phyloP scores from a whole-genome alignment of 2,797 vertebrate genomes.

The Micropoecilia bifurca region DNA sequence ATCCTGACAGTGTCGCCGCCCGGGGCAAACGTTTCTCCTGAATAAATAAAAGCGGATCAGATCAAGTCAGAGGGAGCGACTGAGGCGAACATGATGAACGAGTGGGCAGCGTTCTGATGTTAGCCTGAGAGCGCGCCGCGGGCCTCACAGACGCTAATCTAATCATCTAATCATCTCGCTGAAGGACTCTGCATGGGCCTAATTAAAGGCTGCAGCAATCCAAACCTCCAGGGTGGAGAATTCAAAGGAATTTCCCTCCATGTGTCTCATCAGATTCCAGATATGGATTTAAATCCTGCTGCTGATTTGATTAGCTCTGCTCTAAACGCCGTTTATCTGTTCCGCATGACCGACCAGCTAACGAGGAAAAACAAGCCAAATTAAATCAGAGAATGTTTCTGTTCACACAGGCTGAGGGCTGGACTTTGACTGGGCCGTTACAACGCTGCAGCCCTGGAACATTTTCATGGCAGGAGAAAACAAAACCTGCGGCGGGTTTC shows the following conservation, averaged over 20 bases:
- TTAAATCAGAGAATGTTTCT: not conserved
- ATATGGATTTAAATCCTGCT: constrained; percentile 8
- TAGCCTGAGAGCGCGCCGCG: not conserved
- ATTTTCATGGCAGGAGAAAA: too few relatives aligned
- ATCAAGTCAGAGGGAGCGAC: not conserved
- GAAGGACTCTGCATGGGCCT: not conserved
- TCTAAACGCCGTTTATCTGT: constrained; percentile 15
- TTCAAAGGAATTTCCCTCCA: not conserved
- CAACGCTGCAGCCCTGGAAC: not conserved
- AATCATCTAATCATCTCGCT: constrained; percentile 11
- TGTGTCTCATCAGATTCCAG: constrained; percentile 4
- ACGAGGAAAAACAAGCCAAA: not conserved
- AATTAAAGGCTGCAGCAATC: not conserved
- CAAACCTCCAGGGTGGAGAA: not conserved
- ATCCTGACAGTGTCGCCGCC: not conserved
- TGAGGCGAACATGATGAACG: not conserved
- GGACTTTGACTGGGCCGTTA: not conserved
- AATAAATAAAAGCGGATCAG: not conserved
- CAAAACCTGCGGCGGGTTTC: too few relatives aligned
- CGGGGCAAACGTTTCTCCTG: not conserved
- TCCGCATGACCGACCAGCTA: not conserved
- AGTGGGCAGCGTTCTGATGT: not conserved
- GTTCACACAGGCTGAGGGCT: not conserved
- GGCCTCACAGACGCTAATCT: not conserved
- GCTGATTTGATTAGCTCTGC: not conserved